These are phyloP conservation scores for Pangasius mekongensis DNA, from an alignment of 2,797 vertebrate species.

Conservation along the genomic window DNA sequence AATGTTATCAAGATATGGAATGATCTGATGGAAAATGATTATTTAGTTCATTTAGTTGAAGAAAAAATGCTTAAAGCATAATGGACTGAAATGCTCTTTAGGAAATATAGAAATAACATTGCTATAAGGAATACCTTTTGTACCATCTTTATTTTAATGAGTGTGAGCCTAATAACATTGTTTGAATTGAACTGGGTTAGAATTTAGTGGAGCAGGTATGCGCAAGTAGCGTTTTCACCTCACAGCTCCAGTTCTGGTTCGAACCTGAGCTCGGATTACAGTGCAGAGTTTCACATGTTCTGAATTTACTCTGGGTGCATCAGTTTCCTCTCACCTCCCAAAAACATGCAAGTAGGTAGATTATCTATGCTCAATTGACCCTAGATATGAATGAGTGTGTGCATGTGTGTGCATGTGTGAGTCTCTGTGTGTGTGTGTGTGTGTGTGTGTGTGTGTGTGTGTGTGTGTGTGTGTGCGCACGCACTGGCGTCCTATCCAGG, in stretches of 20 bases:
- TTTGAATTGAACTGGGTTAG: not conserved
- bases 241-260: not conserved
- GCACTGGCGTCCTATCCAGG: not conserved
- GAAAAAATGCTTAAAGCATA: not conserved
- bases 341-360: not conserved
- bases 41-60: not conserved
- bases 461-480: not conserved
- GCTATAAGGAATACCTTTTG: not conserved
- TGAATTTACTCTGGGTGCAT: not conserved
- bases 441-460: not conserved
- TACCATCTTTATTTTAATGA: not conserved
- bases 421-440: not conserved
- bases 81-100: not conserved
- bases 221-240: not conserved
- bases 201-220: too few relatives aligned
- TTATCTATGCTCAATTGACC: not conserved
- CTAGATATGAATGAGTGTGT: not conserved
- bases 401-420: not conserved
- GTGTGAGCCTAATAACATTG: not conserved
- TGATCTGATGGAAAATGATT: not conserved
- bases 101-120: not conserved
- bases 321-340: not conserved
- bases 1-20: not conserved
- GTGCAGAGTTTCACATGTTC: not conserved
- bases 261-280: not conserved